Evolutionary conservation across 2,113 vertebrate species (phyloP).

Genomic region (Suricata suricatta): DNA sequence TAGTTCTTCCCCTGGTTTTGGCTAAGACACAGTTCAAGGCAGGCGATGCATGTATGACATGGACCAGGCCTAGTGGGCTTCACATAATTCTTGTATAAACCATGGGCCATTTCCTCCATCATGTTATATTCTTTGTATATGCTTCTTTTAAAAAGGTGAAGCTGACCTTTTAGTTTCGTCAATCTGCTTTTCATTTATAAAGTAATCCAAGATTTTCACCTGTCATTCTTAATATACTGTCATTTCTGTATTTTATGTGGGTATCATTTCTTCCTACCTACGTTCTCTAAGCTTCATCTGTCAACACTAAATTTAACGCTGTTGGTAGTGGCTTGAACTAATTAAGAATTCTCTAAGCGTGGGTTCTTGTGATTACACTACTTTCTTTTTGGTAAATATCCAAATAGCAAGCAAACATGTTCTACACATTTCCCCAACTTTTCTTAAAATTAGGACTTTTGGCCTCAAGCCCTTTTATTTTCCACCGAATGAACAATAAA

Average conservation of each 20-base stretch:
- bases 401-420: not conserved
- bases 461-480: not conserved
- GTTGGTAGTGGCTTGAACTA: not conserved
- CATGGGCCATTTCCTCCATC: not conserved
- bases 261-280: not conserved
- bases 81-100: not conserved
- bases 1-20: not conserved
- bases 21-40: not conserved
- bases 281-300: not conserved
- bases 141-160: not conserved
- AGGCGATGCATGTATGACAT: not conserved
- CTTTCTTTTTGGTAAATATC: not conserved
- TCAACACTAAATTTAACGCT: not conserved
- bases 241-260: not conserved
- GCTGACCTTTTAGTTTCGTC: slow-evolving; percentile 14
- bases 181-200: not conserved
- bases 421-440: not conserved
- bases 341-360: slow-evolving; percentile 19
- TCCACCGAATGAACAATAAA: not conserved
- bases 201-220: not conserved
- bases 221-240: not conserved
- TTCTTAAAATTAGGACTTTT: not conserved
- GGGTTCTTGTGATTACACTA: not conserved
- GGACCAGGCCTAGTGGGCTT: not conserved
- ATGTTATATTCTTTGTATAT: not conserved